A percentile compares a stretch with the other conserved stretches of the same genome.
Evolutionary conservation across 1,140 invertebrate species (phyloP).

Genomic region (Drosophila arizonae): DNA sequence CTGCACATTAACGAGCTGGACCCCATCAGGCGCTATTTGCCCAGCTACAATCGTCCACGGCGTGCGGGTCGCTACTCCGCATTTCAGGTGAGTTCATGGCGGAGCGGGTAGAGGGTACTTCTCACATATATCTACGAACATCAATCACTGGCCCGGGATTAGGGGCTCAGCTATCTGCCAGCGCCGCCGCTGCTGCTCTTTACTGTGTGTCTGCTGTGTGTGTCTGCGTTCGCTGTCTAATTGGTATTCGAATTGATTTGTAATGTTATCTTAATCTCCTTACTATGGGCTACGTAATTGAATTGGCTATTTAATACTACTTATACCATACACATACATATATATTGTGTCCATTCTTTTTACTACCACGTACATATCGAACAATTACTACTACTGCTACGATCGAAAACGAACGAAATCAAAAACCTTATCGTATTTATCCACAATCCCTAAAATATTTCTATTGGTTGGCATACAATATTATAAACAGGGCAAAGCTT

Average conservation of each 20-base stretch:
- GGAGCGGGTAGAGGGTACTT: neutral
- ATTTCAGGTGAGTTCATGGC: constrained; percentile 90
- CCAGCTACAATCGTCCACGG: constrained; percentile 96
- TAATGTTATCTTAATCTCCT: constrained; percentile 32
- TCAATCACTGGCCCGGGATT: neutral
- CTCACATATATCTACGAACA: neutral
- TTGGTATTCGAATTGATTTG: constrained; percentile 46
- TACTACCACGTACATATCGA: constrained; percentile 45
- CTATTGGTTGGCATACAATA: constrained; percentile 55
- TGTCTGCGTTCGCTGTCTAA: constrained; percentile 64
- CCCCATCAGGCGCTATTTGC: constrained; percentile 96
- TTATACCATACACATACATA: constrained; percentile 16
- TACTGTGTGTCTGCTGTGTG: constrained; percentile 63
- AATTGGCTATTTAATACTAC: constrained; percentile 67
- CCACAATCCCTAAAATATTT: constrained; percentile 41
- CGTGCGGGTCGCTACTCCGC: constrained; percentile 96
- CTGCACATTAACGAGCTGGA: constrained; percentile 98
- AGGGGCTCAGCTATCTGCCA: constrained; percentile 28
- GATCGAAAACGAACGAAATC: constrained; percentile 39
- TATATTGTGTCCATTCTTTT: constrained; percentile 60
- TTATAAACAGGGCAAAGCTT: constrained; percentile 79
- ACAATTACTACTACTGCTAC: constrained; percentile 48
- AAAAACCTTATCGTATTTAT: constrained; percentile 37
- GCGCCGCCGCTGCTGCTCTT: constrained; percentile 39
- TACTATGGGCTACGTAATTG: constrained; percentile 58